Evolutionary conservation across 2,888 invertebrate species (phyloP).

Genomic region (Drosophila nr. perissopoda): DNA sequence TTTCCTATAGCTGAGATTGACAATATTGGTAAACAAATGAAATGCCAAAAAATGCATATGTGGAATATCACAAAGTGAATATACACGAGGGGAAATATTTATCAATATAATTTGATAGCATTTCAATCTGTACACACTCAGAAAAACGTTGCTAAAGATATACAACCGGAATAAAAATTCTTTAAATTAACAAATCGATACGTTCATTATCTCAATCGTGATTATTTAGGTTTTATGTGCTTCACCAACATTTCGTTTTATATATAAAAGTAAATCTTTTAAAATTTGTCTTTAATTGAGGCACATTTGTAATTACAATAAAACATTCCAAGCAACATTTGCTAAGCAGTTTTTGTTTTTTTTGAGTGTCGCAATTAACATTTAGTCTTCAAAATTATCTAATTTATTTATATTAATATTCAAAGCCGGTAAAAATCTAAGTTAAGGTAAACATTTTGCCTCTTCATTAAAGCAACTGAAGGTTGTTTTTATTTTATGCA

Average conservation of each 20-base stretch:
- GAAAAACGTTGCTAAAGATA: background rate
- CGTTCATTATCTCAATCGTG: background rate
- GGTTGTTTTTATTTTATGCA: slow-evolving; percentile 2
- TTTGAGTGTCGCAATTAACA: background rate
- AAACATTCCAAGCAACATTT: background rate
- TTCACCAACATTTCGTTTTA: background rate
- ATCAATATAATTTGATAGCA: background rate
- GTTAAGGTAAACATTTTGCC: background rate
- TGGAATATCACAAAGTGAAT: slow-evolving; percentile 20
- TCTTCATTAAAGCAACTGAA: slow-evolving; percentile 15
- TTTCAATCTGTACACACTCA: background rate
- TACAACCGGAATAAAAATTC: too few species aligned
- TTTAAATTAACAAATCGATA: background rate
- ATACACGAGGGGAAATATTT: background rate
- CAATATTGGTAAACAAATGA: slow-evolving; percentile 43
- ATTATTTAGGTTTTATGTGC: background rate
- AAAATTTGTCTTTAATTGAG: background rate
- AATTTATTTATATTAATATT: background rate
- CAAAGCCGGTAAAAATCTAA: background rate
- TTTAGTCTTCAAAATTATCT: background rate
- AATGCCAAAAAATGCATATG: slow-evolving; percentile 27
- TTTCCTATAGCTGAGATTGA: slow-evolving; percentile 48
- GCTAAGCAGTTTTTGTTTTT: background rate
- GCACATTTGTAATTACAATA: background rate
- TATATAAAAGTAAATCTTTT: background rate